phyloP scores from a whole-genome alignment of 2,888 invertebrate genomes.

The Erebia palarica region DNA sequence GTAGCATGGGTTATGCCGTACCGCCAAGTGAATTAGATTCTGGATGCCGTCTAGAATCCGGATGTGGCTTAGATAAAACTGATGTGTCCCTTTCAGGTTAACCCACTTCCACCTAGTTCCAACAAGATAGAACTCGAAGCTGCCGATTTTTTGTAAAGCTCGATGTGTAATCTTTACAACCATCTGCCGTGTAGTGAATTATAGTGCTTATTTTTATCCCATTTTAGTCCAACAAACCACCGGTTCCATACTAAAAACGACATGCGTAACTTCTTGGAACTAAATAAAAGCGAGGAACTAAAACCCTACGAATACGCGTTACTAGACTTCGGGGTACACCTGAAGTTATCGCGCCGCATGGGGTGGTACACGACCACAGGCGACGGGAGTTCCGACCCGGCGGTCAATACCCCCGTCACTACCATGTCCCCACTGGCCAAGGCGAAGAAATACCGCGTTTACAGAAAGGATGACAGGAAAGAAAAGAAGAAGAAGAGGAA shows the following conservation, averaged over 20 bases:
- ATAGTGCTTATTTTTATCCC: neutral
- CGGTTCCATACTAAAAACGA: constrained; percentile 73
- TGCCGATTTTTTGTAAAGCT: too few relatives aligned
- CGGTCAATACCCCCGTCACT: constrained; percentile 40
- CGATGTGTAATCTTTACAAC: too few relatives aligned
- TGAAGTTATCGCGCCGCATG: constrained; percentile 70
- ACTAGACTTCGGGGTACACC: constrained; percentile 72
- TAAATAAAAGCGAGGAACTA: constrained; percentile 46
- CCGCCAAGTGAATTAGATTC: too few relatives aligned
- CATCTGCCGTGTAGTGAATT: too few relatives aligned
- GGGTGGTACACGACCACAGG: constrained; percentile 65
- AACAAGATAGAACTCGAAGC: too few relatives aligned
- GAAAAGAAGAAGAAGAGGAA: constrained; percentile 45
- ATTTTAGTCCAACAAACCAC: constrained; percentile 65
- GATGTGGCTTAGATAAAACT: too few relatives aligned
- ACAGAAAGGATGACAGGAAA: constrained; percentile 46
- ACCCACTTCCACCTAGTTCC: too few relatives aligned
- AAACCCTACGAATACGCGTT: constrained; percentile 58
- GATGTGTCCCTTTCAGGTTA: too few relatives aligned
- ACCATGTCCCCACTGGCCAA: constrained; percentile 59
- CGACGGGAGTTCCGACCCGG: constrained; percentile 47
- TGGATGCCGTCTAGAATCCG: too few relatives aligned
- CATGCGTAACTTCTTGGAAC: constrained; percentile 65
- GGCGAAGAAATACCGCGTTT: constrained; percentile 53
- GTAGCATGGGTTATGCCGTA: too few relatives aligned